phyloP scores from a whole-genome alignment of 2,888 invertebrate genomes.

The Hirudinaria manillensis region DNA sequence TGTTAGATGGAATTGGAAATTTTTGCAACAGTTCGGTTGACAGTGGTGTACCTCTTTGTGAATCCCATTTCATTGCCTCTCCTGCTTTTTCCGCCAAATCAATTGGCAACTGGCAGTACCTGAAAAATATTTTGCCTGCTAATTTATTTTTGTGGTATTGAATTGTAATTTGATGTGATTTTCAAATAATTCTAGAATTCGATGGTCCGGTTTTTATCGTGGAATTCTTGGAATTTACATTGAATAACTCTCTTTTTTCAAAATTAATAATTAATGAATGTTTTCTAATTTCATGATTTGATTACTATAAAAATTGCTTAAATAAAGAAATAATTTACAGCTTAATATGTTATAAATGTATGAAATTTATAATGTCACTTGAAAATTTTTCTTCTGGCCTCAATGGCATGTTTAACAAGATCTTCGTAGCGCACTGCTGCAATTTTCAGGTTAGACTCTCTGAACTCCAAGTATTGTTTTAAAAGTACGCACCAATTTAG shows the following conservation, averaged over 20 bases:
- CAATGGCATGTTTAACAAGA: conserved; percentile 18
- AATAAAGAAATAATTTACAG: too few species aligned
- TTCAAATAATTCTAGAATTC: too few species aligned
- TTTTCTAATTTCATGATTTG: too few species aligned
- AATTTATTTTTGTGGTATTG: too few species aligned
- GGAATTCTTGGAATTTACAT: too few species aligned
- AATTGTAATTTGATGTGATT: too few species aligned
- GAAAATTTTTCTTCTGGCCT: conserved; percentile 27
- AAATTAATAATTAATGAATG: too few species aligned
- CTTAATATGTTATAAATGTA: too few species aligned
- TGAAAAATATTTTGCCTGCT: background rate
- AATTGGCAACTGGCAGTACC: conserved; percentile 28
- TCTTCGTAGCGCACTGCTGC: conserved; percentile 31
- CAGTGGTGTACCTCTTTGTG: conserved; percentile 30
- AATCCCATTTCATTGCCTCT: conserved; percentile 32
- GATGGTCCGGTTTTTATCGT: too few species aligned
- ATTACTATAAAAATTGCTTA: too few species aligned
- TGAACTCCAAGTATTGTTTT: conserved; percentile 26
- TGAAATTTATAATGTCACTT: too few species aligned
- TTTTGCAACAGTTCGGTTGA: conserved; percentile 13
- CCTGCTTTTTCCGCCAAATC: conserved; percentile 20
- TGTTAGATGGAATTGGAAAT: conserved; percentile 4
- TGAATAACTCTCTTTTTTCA: too few species aligned
- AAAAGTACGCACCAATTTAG: conserved; percentile 25
- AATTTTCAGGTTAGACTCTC: conserved; percentile 22